phyloP scores from a whole-genome alignment of 37 sponge, comb jelly and placozoan species.

The Diacarnus erythraeanus region DNA sequence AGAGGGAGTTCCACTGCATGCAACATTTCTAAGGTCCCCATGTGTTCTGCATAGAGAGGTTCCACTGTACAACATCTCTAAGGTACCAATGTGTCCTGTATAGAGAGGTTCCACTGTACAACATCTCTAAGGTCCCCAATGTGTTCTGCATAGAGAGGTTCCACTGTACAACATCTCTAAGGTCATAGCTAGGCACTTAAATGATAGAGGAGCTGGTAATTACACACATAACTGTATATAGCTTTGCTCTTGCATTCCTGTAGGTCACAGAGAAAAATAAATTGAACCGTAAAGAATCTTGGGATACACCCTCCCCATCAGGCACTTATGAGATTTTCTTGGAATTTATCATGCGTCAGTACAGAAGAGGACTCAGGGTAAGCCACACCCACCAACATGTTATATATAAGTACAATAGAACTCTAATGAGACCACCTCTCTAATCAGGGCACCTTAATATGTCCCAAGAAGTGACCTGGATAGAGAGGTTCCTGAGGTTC shows the following conservation, averaged over 20 bases:
- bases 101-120: too few relatives aligned
- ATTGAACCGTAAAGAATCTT: constrained; percentile 25
- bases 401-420: too few relatives aligned
- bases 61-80: too few relatives aligned
- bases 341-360: constrained; percentile 48
- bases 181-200: too few relatives aligned
- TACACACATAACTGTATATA: neutral
- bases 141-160: too few relatives aligned
- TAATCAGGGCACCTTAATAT: too few relatives aligned
- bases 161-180: too few relatives aligned
- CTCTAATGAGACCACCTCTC: neutral
- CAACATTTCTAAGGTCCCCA: too few relatives aligned
- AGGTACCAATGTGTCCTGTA: too few relatives aligned
- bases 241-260: neutral
- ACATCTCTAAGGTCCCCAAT: neutral
- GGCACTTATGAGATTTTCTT: constrained; percentile 56
- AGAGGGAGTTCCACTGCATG: too few relatives aligned
- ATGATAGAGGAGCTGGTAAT: neutral
- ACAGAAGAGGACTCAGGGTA: constrained; percentile 57
- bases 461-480: neutral
- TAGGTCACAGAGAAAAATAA: constrained; percentile 34
- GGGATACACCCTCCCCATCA: neutral
- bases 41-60: too few relatives aligned
- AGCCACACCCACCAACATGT: too few relatives aligned
- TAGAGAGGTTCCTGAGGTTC: neutral